Evolutionary conservation across 1,140 invertebrate genomes (phyloP).

Genomic region (Marisa cornuarietis): DNA sequence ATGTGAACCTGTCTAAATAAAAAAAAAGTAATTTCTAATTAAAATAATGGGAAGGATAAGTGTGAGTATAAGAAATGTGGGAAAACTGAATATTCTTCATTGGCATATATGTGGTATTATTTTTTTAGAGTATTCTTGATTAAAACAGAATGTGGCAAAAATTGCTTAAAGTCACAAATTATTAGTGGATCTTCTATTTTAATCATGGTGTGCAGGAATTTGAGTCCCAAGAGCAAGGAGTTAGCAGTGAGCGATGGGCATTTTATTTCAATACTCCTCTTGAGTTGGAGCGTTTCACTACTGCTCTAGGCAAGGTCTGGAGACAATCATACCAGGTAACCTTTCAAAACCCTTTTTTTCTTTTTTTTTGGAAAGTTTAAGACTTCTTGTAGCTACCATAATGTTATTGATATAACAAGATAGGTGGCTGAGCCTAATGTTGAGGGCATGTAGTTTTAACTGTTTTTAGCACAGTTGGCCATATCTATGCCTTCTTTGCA

Average conservation of each 20-base stretch:
- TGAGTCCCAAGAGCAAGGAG: slow-evolving; percentile 51
- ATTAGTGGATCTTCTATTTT: too few relatives aligned
- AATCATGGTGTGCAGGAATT: slow-evolving; percentile 50
- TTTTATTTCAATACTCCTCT: slow-evolving; percentile 54
- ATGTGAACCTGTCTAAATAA: slow-evolving; percentile 27
- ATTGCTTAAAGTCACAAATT: too few relatives aligned
- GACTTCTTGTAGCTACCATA: too few relatives aligned
- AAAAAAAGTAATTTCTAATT: neutral
- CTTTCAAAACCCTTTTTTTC: neutral
- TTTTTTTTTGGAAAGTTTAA: too few relatives aligned
- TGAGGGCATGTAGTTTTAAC: too few relatives aligned
- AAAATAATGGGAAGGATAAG: neutral
- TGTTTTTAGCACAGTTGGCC: too few relatives aligned
- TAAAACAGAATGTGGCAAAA: too few relatives aligned
- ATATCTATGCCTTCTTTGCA: too few relatives aligned
- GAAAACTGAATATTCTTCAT: neutral
- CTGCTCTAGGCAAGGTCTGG: slow-evolving; percentile 50
- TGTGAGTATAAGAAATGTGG: neutral
- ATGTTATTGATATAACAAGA: too few relatives aligned
- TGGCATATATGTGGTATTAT: neutral
- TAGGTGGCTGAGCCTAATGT: too few relatives aligned
- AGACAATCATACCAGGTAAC: slow-evolving; percentile 51
- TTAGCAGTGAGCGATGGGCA: slow-evolving; percentile 56
- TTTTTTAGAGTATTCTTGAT: neutral
- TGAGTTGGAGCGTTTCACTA: slow-evolving; percentile 47